Base-by-base conservation (phyloP, 2,797 vertebrate genomes). In the Falco peregrinus region DNA sequence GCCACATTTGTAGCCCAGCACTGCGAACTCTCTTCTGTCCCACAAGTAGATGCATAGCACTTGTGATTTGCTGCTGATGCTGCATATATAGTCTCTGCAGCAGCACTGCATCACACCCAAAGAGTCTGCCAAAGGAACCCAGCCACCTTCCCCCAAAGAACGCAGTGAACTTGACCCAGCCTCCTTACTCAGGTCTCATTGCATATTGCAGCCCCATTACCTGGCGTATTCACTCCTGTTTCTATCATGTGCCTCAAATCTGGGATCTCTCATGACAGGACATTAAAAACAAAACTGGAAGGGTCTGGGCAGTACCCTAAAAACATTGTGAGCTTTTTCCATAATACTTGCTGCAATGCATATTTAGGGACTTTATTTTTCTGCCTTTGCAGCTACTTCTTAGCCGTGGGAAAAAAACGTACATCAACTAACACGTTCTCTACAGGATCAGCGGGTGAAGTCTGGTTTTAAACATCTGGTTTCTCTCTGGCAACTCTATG, bases 1-100 rank as follows among this genome's bases (percentile, higher is more conserved):
- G 16, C 54, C 41, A 13, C 11, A 2, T n/a, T 41, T 59, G 21
- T 50, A 78, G 41, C 41, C 41, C 77, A 29, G 63, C 0, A 0
- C 45, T n/a, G n/a, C 28, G 33, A 79, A 1, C 16, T 39, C 37
- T 65, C 28, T 65, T 45, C 43, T 87, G 63, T 59, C 45, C 54
- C 69, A 39, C 29, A 26, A 29, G 11, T 3, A 35, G 54, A 48
- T 1, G 0, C 0, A 2, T 0, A 51, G 70, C 33, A 63, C 43
- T 26, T 39, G 54, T 47, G 57, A 20, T 20, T 56, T 85, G 39
- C 70, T 85, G 65, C 39, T 35, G 33, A 2, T 69, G 43, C 48
- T 79, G 19, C 12, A 3, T 4, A 1, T 14, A 25, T 2, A 39
- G 39, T 26, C 29, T 54, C 54, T 84, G 57, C 45, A 75, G 81